These are phyloP conservation scores for Pherbina coryleti DNA, from an alignment of 2,888 invertebrate genomes.

Conservation along the genomic window DNA sequence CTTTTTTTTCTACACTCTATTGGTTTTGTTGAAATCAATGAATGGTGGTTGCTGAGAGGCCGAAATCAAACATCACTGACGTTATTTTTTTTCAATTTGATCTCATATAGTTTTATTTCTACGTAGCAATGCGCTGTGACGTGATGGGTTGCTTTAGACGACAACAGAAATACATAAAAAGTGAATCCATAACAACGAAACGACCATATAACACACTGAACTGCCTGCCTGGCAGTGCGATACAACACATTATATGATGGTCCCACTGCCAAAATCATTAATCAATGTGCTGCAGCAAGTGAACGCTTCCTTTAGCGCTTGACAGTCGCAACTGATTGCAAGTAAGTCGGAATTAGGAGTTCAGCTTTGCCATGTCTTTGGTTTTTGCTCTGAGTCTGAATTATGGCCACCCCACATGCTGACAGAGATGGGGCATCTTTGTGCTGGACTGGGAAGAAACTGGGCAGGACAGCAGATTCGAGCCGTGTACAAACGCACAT, in stretches of 20 bases:
- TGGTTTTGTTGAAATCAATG: background rate
- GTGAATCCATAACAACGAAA: slow-evolving; percentile 18
- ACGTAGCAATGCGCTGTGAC: background rate
- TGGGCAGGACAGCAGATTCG: background rate
- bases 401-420: slow-evolving; percentile 48
- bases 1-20: background rate
- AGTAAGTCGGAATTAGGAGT: slow-evolving; percentile 64
- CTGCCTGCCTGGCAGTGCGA: slow-evolving; percentile 40
- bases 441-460: background rate
- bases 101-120: background rate
- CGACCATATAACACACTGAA: slow-evolving; percentile 48
- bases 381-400: slow-evolving; percentile 22
- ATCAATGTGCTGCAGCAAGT: slow-evolving; percentile 69
- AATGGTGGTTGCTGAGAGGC: background rate
- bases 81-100: background rate
- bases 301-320: slow-evolving; percentile 66
- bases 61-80: background rate
- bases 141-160: background rate
- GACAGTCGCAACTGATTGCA: slow-evolving; percentile 68
- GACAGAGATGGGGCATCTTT: slow-evolving; percentile 17
- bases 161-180: background rate
- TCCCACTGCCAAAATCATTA: slow-evolving; percentile 66
- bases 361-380: slow-evolving; percentile 48
- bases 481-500: background rate
- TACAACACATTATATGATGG: slow-evolving; percentile 60